Percentiles rank a stretch among this genome's conserved stretches.
Evolutionary conservation across 1,140 invertebrate genomes (phyloP).

Genomic region (Battus philenor): DNA sequence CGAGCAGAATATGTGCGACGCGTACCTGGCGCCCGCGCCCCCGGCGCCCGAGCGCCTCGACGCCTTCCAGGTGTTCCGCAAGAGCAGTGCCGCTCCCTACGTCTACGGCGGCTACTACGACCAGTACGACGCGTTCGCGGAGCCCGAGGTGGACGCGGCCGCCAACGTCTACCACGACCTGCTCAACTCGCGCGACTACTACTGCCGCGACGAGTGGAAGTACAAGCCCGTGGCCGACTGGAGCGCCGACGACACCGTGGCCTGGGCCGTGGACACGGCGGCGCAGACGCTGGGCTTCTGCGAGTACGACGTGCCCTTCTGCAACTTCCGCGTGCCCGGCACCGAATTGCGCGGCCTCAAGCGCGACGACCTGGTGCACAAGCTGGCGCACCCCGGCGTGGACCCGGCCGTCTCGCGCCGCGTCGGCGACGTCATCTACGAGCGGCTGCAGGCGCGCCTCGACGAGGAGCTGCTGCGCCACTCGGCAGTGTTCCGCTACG

Average conservation of each 20-base stretch:
- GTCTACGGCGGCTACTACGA: slow-evolving; percentile 59
- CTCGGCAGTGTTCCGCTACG: slow-evolving; percentile 52
- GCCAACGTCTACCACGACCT: slow-evolving; percentile 55
- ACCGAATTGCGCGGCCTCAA: slow-evolving; percentile 65
- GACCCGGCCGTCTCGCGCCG: slow-evolving; percentile 36
- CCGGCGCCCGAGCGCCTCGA: slow-evolving; percentile 58
- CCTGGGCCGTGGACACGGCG: slow-evolving; percentile 73
- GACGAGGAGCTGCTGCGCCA: slow-evolving; percentile 52
- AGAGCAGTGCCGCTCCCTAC: slow-evolving; percentile 41
- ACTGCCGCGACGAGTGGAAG: slow-evolving; percentile 68
- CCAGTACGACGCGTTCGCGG: slow-evolving; percentile 48
- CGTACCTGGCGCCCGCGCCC: slow-evolving; percentile 39
- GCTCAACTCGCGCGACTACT: slow-evolving; percentile 43
- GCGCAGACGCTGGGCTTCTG: slow-evolving; percentile 54
- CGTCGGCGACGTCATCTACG: slow-evolving; percentile 67
- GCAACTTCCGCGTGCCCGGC: slow-evolving; percentile 71
- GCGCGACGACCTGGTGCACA: slow-evolving; percentile 67
- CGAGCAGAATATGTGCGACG: slow-evolving; percentile 59
- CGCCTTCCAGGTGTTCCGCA: slow-evolving; percentile 62
- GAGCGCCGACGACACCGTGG: slow-evolving; percentile 76
- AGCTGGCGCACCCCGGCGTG: slow-evolving; percentile 51
- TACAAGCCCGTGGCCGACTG: slow-evolving; percentile 73
- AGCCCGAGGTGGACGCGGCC: slow-evolving; percentile 43
- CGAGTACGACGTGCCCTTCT: slow-evolving; percentile 64
- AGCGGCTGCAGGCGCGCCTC: slow-evolving; percentile 58